Evolutionary conservation across 2,113 vertebrate genomes (phyloP).

Genomic region (Octodon degus): DNA sequence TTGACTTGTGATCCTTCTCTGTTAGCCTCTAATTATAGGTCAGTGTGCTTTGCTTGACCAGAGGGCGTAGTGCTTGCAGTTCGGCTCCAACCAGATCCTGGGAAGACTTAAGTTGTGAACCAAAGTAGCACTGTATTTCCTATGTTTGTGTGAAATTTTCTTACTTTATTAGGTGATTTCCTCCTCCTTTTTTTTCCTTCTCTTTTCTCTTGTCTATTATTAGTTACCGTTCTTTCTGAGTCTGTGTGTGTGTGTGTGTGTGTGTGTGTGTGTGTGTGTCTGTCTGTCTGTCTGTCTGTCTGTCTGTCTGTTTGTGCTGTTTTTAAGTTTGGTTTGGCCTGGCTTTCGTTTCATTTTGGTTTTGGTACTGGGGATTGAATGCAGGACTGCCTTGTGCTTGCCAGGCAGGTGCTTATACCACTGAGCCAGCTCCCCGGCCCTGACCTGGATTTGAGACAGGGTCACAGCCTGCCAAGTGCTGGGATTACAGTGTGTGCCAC

Average conservation of each 20-base stretch:
- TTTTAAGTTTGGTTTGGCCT: neutral
- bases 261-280: neutral
- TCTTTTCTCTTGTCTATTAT: neutral
- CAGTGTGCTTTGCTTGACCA: neutral
- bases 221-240: neutral
- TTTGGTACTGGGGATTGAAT: too few relatives aligned
- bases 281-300: neutral
- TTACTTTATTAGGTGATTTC: neutral
- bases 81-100: neutral
- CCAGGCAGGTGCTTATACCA: too few relatives aligned
- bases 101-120: neutral
- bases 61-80: neutral
- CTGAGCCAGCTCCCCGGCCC: too few relatives aligned
- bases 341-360: too few relatives aligned
- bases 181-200: neutral
- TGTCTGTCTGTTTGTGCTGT: neutral
- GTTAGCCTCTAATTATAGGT: neutral
- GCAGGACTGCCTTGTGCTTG: too few relatives aligned
- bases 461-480: neutral
- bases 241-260: neutral
- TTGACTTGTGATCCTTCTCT: neutral
- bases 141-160: neutral
- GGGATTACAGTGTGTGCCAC: neutral
- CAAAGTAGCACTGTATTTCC: neutral
- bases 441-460: neutral